Evolutionary conservation across 2,113 vertebrate genomes (phyloP).

Genomic region (Progne subis): DNA sequence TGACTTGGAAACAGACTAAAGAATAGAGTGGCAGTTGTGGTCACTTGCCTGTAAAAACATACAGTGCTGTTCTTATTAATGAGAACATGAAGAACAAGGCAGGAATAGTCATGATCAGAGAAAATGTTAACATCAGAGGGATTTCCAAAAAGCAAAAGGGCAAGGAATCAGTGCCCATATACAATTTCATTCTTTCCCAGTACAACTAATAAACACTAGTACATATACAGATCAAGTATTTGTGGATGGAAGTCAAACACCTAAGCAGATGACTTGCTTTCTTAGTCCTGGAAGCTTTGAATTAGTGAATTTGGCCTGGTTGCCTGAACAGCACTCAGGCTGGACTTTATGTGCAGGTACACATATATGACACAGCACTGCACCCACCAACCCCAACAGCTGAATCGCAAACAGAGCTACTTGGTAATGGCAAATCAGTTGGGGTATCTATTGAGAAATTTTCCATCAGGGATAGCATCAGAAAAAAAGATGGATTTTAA

Average conservation of each 20-base stretch:
- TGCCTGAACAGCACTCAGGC: background rate
- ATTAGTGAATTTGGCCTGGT: background rate
- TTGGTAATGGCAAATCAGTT: background rate
- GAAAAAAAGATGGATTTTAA: background rate
- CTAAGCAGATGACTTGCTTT: background rate
- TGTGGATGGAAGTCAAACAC: background rate
- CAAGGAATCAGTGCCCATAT: background rate
- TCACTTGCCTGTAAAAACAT: background rate
- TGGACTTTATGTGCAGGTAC: background rate
- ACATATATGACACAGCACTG: rapidly evolving
- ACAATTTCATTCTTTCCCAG: background rate
- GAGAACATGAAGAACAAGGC: background rate
- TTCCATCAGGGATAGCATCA: background rate
- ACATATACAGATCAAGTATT: background rate
- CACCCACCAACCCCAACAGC: background rate
- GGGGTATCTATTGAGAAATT: background rate
- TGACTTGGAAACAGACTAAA: background rate
- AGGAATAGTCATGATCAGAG: background rate
- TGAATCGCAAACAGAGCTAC: background rate
- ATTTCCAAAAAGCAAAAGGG: background rate
- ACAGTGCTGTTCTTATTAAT: background rate
- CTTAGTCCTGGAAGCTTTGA: background rate
- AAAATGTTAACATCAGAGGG: background rate
- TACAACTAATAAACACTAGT: background rate
- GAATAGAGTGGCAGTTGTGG: background rate